Conservation (phyloP, 2,113 vertebrate genomes). For the Bufo bufo region DNA sequence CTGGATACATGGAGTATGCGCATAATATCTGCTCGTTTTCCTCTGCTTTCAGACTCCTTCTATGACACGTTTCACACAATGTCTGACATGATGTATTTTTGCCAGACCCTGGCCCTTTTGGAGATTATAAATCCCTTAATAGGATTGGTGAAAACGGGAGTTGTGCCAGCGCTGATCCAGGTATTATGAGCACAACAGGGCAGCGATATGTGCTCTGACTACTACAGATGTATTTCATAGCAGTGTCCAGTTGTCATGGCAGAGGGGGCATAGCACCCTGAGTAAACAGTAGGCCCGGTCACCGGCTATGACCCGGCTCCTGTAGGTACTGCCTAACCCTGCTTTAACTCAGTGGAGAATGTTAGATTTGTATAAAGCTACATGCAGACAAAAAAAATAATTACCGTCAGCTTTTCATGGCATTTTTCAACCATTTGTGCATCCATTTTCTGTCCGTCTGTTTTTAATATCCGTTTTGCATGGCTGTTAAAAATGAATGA, state of each 20-base stretch:
- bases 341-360: no score
- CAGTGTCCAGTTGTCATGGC: neutral
- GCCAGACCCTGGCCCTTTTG: conserved; percentile 85
- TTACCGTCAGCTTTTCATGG: no score
- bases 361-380: no score
- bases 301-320: neutral
- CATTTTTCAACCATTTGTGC: no score
- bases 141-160: conserved; percentile 80
- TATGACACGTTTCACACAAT: conserved; percentile 90
- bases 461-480: no score
- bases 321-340: neutral
- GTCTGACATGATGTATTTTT: conserved; percentile 93
- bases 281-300: neutral
- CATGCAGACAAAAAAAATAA: no score
- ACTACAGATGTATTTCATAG: neutral
- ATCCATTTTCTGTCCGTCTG: no score
- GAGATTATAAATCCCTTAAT: conserved; percentile 88
- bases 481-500: no score
- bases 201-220: neutral
- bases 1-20: no score
- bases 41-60: conserved; percentile 81
- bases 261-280: neutral
- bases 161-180: conserved; percentile 84
- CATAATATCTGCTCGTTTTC: neutral
- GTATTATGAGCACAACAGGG: conserved; percentile 66